Evolutionary conservation across 2,888 invertebrate genomes (phyloP).

Genomic region (Coleophora deauratella): DNA sequence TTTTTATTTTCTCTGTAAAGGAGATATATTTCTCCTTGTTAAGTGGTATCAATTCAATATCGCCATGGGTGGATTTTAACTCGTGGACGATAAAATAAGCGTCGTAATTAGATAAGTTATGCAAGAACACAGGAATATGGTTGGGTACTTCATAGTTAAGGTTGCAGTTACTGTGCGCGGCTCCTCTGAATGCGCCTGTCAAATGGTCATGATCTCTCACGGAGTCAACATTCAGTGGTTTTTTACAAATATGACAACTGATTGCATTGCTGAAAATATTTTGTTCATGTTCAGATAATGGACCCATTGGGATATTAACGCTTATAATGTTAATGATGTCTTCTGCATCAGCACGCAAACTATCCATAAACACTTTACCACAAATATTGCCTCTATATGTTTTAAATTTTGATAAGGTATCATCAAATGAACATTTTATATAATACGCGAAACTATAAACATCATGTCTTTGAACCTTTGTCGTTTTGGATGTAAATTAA

Average conservation of each 20-base stretch:
- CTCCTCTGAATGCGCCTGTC: conserved; percentile 4
- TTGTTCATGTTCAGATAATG: conserved; percentile 7
- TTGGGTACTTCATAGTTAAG: background rate
- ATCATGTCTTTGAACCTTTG: conserved; percentile 20
- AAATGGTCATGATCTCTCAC: conserved; percentile 5
- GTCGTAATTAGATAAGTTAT: conserved; percentile 8
- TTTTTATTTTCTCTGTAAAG: conserved; percentile 21
- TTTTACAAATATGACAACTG: conserved; percentile 1
- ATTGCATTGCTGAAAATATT: conserved; percentile 2
- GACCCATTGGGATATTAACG: background rate
- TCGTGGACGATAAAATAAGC: conserved; percentile 23
- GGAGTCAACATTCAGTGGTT: background rate
- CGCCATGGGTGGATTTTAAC: conserved; percentile 18
- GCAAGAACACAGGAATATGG: conserved; percentile 5
- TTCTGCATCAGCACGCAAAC: too few relatives aligned
- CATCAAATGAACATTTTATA: conserved; percentile 24
- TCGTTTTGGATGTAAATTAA: conserved; percentile 17
- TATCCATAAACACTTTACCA: conserved; percentile 3
- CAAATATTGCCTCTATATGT: conserved; percentile 21
- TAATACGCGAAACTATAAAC: conserved; percentile 27
- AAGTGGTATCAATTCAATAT: conserved; percentile 20
- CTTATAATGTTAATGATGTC: too few relatives aligned
- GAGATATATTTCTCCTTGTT: conserved; percentile 29
- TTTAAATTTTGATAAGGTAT: conserved; percentile 19
- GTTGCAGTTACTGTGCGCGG: conserved; percentile 3